Percentiles rank a stretch among this genome's conserved stretches.
phyloP scores from a whole-genome alignment of 2,888 invertebrate species.

The Ditula angustiorana region DNA sequence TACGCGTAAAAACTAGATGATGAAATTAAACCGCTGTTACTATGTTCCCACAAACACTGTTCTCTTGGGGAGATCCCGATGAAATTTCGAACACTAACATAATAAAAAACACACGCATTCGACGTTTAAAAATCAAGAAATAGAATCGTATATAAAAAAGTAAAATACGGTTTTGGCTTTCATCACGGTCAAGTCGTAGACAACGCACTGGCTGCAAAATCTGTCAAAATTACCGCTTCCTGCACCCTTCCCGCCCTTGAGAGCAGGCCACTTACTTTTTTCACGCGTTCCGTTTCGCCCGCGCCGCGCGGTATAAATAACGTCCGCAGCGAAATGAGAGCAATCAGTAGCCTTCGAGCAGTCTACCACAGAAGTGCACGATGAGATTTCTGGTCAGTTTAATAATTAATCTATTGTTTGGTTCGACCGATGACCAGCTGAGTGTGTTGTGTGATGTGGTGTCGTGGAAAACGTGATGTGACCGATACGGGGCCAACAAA shows the following conservation, averaged over 20 bases:
- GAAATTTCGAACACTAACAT: background rate
- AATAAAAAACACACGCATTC: background rate
- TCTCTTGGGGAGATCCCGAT: too few relatives aligned
- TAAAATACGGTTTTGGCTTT: constrained; percentile 4
- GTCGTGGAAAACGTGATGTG: constrained; percentile 13
- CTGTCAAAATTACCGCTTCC: constrained; percentile 74
- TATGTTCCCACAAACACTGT: too few relatives aligned
- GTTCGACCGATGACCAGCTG: constrained; percentile 1
- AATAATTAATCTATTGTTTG: constrained; percentile 25
- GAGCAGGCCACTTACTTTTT: constrained; percentile 50
- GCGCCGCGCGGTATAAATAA: constrained; percentile 68
- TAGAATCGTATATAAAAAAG: constrained; percentile 9
- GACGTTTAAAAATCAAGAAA: background rate
- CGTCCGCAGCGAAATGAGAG: constrained; percentile 53
- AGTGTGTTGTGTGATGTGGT: constrained; percentile 9
- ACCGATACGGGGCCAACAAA: background rate
- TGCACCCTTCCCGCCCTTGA: constrained; percentile 73
- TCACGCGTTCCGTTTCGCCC: constrained; percentile 44
- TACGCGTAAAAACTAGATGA: too few relatives aligned
- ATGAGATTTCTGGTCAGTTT: constrained; percentile 81
- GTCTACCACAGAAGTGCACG: constrained; percentile 55
- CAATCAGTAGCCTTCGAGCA: constrained; percentile 74
- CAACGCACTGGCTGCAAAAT: constrained; percentile 48
- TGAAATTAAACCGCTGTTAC: too few relatives aligned
- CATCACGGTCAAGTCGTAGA: constrained; percentile 22